These are phyloP conservation scores for Leptopilina syphax DNA, from an alignment of 2,888 invertebrate species.

Conservation along the genomic window DNA sequence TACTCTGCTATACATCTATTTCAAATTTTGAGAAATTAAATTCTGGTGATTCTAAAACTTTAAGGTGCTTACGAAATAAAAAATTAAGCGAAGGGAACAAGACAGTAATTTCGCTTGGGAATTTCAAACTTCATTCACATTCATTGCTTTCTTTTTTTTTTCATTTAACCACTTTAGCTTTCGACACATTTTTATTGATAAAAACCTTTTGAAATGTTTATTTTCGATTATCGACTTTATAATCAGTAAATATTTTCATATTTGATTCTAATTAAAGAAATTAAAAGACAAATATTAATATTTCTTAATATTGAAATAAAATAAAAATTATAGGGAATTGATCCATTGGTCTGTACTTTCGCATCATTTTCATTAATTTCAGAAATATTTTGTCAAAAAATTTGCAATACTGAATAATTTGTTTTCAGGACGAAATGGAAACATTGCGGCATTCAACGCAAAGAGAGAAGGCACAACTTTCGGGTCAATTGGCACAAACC, in stretches of 20 bases:
- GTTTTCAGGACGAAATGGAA: slow-evolving; percentile 87
- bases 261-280: too few relatives aligned
- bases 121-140: slow-evolving; percentile 11
- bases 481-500: slow-evolving; percentile 84
- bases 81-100: background rate
- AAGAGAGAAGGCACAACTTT: slow-evolving; percentile 83
- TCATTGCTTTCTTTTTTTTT: slow-evolving; percentile 14
- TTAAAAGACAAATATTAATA: too few relatives aligned
- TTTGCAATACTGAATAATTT: slow-evolving; percentile 10
- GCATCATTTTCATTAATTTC: slow-evolving; percentile 18
- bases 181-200: background rate
- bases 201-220: background rate
- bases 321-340: background rate
- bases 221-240: too few relatives aligned
- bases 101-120: background rate
- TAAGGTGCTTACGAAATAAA: background rate
- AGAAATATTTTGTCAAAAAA: background rate
- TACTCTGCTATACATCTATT: slow-evolving; percentile 49
- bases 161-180: background rate
- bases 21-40: background rate
- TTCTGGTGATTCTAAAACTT: slow-evolving; percentile 8
- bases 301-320: background rate
- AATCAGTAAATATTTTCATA: too few relatives aligned
- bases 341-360: background rate
- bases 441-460: slow-evolving; percentile 85